Evolutionary conservation across 1,140 invertebrate species (phyloP), one percentile per base, ranked within the genome.

Genomic region (Ruditapes philippinarum): DNA sequence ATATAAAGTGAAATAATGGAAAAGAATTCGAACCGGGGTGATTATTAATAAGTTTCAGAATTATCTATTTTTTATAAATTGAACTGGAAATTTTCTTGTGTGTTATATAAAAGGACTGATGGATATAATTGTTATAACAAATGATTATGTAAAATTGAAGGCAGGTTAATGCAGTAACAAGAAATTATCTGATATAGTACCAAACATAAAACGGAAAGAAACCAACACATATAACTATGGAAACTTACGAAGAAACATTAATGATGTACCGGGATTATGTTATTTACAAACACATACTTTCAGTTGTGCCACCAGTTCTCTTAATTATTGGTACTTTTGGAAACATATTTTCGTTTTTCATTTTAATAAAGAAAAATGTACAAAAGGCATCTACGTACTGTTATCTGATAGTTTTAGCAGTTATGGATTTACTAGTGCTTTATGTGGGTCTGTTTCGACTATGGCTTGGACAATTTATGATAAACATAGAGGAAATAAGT

Each of bases 271-370:
- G 25, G 5, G 54, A 87, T 17, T 87, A 62, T 36, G 74, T 78
- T 22, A 60, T 42, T 25, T 74, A 87, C 19, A 87, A 79, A 51
- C 25, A 60, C 40, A 45, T 87, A 49, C 31, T 60, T 17, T 65
- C 94, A 0, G 92, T 93, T 80, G 83, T 94, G 4, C 92, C 94
- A 4, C 94, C 94, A 0, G 49, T 95, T 5, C 65, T 96, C 12
- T 78, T 95, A 4, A 28, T 93, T 0, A 36, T 96, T 14, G 95
- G 95, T 12, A 94, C 95, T 0, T 82, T 95, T 14, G 95, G 95
- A 3, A 96, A 96, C 80, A 49, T 93, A 40, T 91, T 95, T 76
- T 92, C 93, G 2, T 94, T 95, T 62, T 57, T 92, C 0, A 92
- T 95, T 11, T 78, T 95, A n/a, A 88, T 89, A 14, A n/a, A n/a